Percentiles rank a stretch among this genome's conserved stretches.
Evolutionary conservation across 2,113 vertebrate species (phyloP).

Genomic region (Ascaphus truei): DNA sequence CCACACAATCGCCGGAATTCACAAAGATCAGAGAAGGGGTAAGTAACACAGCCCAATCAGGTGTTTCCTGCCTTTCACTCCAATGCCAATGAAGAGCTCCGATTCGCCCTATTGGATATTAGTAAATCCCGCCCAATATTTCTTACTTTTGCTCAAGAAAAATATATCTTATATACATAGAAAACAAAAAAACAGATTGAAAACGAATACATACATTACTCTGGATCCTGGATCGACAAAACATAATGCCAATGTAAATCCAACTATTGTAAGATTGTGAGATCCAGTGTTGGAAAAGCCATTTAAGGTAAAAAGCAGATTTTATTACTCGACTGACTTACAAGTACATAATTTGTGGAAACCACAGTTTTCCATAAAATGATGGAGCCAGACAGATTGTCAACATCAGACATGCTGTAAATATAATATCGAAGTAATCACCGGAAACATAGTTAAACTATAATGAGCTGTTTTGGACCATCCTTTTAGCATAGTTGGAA

Average conservation of each 20-base stretch:
- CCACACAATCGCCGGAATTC: no score
- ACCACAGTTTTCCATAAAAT: constrained; percentile 25
- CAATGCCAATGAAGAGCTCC: no score
- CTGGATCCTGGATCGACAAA: no score
- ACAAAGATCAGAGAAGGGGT: no score
- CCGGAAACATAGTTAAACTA: background rate
- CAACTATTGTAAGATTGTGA: background rate
- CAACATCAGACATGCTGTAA: constrained; percentile 18
- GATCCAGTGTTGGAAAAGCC: background rate
- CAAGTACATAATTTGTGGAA: constrained; percentile 12
- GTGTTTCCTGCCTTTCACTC: no score
- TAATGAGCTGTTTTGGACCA: background rate
- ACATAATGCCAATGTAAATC: background rate
- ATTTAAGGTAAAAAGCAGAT: constrained; percentile 16
- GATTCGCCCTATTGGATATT: no score
- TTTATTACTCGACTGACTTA: constrained; percentile 18
- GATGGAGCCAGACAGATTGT: constrained; percentile 23
- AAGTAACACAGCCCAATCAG: no score
- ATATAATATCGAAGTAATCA: constrained; percentile 2
- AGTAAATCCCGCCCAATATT: no score
- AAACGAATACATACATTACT: no score
- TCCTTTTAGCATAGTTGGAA: background rate
- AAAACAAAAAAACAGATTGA: no score
- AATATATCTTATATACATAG: no score
- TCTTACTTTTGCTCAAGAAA: no score